phyloP scores from a whole-genome alignment of 1,140 invertebrate species.

The Pseudomyrmex pallidus region DNA sequence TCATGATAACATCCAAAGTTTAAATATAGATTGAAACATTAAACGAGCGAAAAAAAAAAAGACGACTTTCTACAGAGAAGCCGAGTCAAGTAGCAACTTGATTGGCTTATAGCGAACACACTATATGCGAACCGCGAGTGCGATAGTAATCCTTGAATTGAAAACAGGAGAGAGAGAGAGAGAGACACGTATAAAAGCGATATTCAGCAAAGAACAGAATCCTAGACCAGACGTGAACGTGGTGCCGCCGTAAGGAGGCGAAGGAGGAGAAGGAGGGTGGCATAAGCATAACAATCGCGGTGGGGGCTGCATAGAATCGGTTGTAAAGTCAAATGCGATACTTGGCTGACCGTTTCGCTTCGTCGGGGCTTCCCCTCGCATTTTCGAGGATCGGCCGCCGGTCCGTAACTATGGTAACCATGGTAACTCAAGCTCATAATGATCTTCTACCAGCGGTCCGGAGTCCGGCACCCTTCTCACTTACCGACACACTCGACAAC shows the following conservation, averaged over 20 bases:
- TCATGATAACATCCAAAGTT: background rate
- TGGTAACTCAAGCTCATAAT: conserved; percentile 84
- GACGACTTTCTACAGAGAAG: background rate
- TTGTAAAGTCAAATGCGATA: conserved; percentile 84
- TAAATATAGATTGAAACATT: background rate
- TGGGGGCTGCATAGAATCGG: conserved; percentile 72
- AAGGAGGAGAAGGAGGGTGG: conserved; percentile 35
- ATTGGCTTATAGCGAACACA: conserved; percentile 30
- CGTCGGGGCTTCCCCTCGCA: conserved; percentile 74
- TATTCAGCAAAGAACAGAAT: conserved; percentile 44
- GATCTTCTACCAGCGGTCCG: conserved; percentile 80
- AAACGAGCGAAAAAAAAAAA: background rate
- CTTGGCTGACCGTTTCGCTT: conserved; percentile 81
- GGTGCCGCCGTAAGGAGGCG: background rate
- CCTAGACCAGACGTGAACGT: conserved; percentile 8
- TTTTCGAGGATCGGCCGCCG: conserved; percentile 73
- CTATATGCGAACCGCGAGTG: conserved; percentile 16
- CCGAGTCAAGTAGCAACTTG: conserved; percentile 15
- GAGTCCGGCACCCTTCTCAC: conserved; percentile 81
- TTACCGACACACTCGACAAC: conserved; percentile 81
- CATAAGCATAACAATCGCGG: conserved; percentile 81
- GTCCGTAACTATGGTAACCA: conserved; percentile 83
- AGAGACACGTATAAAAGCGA: conserved; percentile 44
- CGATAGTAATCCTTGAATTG: conserved; percentile 42
- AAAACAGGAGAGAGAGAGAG: conserved; percentile 8